Base-by-base conservation (phyloP, 1,140 invertebrate genomes). In the Globodera rostochiensis region DNA sequence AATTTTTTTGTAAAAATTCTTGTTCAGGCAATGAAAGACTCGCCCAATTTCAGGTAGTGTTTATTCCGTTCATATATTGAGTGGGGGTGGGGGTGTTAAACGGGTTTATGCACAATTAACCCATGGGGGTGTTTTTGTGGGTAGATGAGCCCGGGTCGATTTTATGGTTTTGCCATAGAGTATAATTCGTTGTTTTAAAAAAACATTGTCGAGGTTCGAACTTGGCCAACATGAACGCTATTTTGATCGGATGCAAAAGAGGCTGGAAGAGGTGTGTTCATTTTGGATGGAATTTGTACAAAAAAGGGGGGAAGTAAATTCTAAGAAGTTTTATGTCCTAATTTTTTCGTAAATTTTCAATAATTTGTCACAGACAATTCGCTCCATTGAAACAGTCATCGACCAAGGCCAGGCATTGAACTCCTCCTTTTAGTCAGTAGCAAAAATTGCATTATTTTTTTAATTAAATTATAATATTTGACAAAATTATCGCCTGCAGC, bases 231-330 rank as follows among this genome's bases (percentile, higher is more conserved):
- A 70, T 70, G 84, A 86, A 11, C n/a, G 67, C n/a, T 85, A 86
- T 67, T 86, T 86, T 64, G 77, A 74, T 13, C 71, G 70, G 46
- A 60, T 86, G 57, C 78, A 87, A 9, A 87, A 85, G 74, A 73
- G 79, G 66, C 71, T 86, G 60, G 86, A 87, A 9, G 85, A 86
- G 45, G 85, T 86, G 21, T 75, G 74, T 85, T 74, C 21, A 8
- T 9, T 53, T 36, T 2, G 36, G 36, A 36, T 36, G 36, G 36
- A 36, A 36, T 36, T 36, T 36, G 36, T 36, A 36, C 36, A 36
- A 36, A 36, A 36, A 36, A 36, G 36, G 36, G 36, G 36, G 2
- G 36, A 1, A 1, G 36, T 36, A 36, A 36, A 36, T 36, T 36
- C 2, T 36, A 36, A 36, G 36, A 36, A 36, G 1, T 36, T 36